These are phyloP conservation scores for Mustelus asterias DNA, from an alignment of 2,113 vertebrate species.

Conservation along the genomic window DNA sequence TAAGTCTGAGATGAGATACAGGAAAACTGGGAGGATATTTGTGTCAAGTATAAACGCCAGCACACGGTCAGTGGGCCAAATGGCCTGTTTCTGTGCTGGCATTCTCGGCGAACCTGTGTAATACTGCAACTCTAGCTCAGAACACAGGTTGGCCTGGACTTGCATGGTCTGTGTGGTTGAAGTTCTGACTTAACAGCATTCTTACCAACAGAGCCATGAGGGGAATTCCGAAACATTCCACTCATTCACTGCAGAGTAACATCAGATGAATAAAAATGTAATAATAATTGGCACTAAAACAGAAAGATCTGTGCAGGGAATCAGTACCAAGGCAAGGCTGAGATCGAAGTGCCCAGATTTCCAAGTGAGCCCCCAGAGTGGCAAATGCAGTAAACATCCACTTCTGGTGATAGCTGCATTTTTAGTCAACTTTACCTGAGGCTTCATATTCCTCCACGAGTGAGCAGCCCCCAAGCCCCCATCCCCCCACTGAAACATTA, in stretches of 20 bases:
- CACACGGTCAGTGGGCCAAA: no score
- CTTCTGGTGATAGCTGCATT: not conserved
- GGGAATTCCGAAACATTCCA: not conserved
- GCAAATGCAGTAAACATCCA: not conserved
- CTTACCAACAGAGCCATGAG: not conserved
- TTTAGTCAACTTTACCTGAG: not conserved
- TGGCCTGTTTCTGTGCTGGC: no score
- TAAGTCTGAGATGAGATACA: no score
- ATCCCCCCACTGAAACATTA: no score
- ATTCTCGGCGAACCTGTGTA: not conserved
- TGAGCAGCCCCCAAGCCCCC: not conserved
- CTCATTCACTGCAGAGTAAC: not conserved
- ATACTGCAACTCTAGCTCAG: not conserved
- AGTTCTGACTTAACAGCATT: not conserved
- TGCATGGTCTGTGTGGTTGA: not conserved
- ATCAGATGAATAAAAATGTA: not conserved
- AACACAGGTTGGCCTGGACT: not conserved
- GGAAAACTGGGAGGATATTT: not conserved
- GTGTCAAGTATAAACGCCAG: not conserved
- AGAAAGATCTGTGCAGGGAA: not conserved
- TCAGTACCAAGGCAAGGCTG: not conserved
- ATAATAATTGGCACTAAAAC: not conserved
- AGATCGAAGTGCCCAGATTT: not conserved
- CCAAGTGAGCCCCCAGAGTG: not conserved
- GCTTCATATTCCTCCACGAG: not conserved